These are phyloP conservation scores for Anguilla obscura DNA, from an alignment of 2,797 vertebrate genomes.

Conservation along the genomic window DNA sequence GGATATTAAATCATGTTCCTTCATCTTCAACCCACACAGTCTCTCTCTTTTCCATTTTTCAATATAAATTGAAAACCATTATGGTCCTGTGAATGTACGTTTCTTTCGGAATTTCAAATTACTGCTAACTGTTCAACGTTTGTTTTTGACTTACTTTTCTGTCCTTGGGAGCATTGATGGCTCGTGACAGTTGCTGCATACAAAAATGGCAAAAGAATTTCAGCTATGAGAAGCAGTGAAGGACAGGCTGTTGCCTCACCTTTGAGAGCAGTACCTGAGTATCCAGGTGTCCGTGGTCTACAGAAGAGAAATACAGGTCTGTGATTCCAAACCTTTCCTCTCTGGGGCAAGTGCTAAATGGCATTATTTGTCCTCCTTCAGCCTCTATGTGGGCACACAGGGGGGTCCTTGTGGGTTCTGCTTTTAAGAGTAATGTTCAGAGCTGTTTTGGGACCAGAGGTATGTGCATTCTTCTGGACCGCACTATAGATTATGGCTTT, in stretches of 20 bases:
- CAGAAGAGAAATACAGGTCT: not conserved
- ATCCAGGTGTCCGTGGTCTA: not conserved
- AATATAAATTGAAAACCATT: constrained; percentile 35
- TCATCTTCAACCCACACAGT: constrained; percentile 11
- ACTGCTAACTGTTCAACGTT: not conserved
- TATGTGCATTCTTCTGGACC: not conserved
- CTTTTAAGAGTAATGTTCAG: not conserved
- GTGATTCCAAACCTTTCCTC: not conserved
- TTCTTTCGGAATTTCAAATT: not conserved
- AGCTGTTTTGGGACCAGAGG: not conserved
- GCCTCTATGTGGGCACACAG: not conserved
- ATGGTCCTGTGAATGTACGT: not conserved
- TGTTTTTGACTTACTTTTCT: not conserved
- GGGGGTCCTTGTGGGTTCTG: not conserved
- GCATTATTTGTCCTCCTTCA: not conserved
- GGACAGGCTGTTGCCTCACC: not conserved
- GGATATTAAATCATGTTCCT: constrained; percentile 21
- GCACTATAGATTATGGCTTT: not conserved
- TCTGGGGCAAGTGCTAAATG: not conserved
- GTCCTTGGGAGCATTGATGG: not conserved
- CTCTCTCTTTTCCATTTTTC: constrained; percentile 28
- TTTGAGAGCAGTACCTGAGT: not conserved
- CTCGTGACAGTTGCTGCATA: not conserved
- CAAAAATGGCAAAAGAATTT: not conserved
- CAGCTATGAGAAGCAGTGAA: not conserved